Evolutionary conservation across 2,888 invertebrate genomes (phyloP).

Genomic region (Tetanocera ferruginea): DNA sequence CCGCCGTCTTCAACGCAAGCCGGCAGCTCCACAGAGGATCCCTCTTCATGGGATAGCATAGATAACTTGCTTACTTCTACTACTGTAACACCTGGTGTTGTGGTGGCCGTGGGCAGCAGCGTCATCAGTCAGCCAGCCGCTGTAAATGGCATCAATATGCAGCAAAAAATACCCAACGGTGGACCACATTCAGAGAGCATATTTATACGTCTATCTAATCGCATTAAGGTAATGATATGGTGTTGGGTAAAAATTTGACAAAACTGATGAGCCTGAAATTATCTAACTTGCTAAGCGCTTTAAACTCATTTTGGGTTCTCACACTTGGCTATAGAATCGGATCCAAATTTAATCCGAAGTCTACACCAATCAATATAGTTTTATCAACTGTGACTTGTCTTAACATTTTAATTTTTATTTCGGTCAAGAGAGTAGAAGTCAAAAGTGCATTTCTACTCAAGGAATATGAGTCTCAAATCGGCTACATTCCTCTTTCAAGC

Average conservation of each 20-base stretch:
- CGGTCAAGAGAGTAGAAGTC: no score
- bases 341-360: no score
- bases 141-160: slow-evolving; percentile 51
- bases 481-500: no score
- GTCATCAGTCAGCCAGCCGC: slow-evolving; percentile 48
- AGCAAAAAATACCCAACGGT: slow-evolving; percentile 62
- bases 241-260: not conserved
- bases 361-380: no score
- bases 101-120: slow-evolving; percentile 23
- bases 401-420: no score
- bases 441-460: no score
- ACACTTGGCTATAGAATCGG: no score
- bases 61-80: slow-evolving; percentile 62
- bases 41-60: slow-evolving; percentile 63
- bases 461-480: no score
- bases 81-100: slow-evolving; percentile 54
- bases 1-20: slow-evolving; percentile 31
- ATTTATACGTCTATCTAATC: slow-evolving; percentile 94
- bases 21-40: slow-evolving; percentile 50
- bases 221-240: slow-evolving; percentile 83
- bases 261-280: not conserved
- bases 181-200: slow-evolving; percentile 88
- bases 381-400: no score
- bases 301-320: not conserved
- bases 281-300: not conserved